Evolutionary conservation across 2,797 vertebrate species (phyloP).

Genomic region (Moxostoma hubbsi): DNA sequence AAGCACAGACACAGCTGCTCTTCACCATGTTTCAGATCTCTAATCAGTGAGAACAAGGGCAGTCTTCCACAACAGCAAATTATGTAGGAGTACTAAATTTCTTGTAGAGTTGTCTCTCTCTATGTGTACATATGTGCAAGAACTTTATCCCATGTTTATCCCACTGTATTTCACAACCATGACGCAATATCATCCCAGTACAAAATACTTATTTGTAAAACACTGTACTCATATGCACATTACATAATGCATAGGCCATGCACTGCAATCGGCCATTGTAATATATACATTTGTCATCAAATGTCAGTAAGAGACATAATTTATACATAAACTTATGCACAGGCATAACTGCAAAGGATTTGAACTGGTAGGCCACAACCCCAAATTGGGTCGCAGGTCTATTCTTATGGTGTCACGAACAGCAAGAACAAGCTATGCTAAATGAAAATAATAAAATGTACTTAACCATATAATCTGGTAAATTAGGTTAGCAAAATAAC

Average conservation of each 20-base stretch:
- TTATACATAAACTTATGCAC: no score
- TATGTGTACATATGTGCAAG: background rate
- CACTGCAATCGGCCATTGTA: constrained; percentile 16
- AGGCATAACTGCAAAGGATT: no score
- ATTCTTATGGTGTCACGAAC: no score
- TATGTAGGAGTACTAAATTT: constrained; percentile 35
- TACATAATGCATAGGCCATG: background rate
- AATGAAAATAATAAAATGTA: no score
- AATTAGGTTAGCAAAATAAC: no score
- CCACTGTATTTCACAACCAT: no score
- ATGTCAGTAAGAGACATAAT: no score
- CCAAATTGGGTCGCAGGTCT: no score
- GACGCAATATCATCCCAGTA: background rate
- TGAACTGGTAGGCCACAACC: no score
- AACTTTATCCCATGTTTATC: background rate
- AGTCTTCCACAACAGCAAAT: constrained; percentile 41
- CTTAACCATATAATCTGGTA: no score
- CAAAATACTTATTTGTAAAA: background rate
- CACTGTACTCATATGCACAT: background rate
- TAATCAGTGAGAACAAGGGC: constrained; percentile 64
- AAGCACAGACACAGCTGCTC: constrained; percentile 11
- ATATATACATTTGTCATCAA: background rate
- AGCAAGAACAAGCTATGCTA: no score
- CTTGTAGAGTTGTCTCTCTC: background rate
- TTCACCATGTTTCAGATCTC: constrained; percentile 58